phyloP scores from a whole-genome alignment of 2,888 invertebrate genomes.

The Osedax fenrisi region DNA sequence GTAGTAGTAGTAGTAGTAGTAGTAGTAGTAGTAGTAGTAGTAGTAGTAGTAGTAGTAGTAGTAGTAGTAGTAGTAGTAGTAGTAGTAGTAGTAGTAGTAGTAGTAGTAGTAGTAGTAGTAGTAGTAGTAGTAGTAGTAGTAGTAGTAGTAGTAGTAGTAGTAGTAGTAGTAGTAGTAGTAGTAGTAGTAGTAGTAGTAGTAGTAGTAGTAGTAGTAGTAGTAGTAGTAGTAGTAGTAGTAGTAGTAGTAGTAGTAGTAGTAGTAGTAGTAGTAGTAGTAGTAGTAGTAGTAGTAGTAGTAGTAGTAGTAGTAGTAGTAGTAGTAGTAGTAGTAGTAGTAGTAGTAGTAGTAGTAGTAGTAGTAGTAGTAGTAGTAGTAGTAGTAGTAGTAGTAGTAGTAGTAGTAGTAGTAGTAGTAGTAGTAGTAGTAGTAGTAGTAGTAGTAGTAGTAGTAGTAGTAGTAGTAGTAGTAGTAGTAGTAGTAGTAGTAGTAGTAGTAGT shows the following conservation, averaged over 20 bases:
- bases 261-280: not conserved
- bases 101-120: constrained; percentile 14
- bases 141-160: not conserved
- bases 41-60: constrained; percentile 14
- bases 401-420: constrained; percentile 14
- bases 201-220: not conserved
- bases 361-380: constrained; percentile 16
- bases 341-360: constrained; percentile 14
- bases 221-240: not conserved
- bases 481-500: constrained; percentile 16
- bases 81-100: constrained; percentile 16
- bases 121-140: constrained; percentile 4
- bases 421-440: constrained; percentile 16
- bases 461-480: constrained; percentile 14
- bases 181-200: not conserved
- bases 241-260: not conserved
- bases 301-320: constrained; percentile 6
- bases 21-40: constrained; percentile 16
- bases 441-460: constrained; percentile 12
- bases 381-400: constrained; percentile 14
- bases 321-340: constrained; percentile 3
- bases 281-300: constrained; percentile 2
- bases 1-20: constrained; percentile 12
- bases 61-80: constrained; percentile 12
- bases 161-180: not conserved